Percentiles rank a stretch among this genome's conserved stretches.
phyloP scores from a whole-genome alignment of 2,888 invertebrate species.

The Heliconius hortense region DNA sequence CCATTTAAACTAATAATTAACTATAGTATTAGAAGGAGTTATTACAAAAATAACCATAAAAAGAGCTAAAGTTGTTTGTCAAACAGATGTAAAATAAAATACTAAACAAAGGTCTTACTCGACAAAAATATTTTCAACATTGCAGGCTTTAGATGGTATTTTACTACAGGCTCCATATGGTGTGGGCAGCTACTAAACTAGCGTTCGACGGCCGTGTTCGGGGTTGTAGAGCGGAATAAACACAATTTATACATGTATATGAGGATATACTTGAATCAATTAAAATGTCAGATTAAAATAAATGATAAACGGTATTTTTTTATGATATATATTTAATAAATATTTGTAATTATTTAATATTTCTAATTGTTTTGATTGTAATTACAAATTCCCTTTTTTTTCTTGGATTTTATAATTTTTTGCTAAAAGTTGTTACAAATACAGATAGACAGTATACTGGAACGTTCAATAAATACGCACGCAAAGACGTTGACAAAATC shows the following conservation, averaged over 20 bases:
- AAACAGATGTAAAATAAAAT: neutral
- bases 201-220: slow-evolving; percentile 25
- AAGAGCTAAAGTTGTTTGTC: neutral
- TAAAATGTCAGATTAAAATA: neutral
- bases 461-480: slow-evolving; percentile 8
- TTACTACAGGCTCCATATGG: slow-evolving; percentile 36
- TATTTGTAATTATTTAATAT: neutral
- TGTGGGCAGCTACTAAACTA: slow-evolving; percentile 29
- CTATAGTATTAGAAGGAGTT: neutral
- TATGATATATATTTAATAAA: neutral
- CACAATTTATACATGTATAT: neutral
- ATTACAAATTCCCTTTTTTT: neutral
- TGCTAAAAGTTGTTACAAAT: neutral
- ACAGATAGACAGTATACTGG: neutral
- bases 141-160: slow-evolving; percentile 38
- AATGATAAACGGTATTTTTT: neutral
- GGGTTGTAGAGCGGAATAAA: slow-evolving; percentile 21
- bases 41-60: neutral
- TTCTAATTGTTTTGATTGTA: neutral
- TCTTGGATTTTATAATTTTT: neutral
- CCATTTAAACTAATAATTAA: neutral
- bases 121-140: slow-evolving; percentile 33
- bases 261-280: neutral
- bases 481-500: neutral
- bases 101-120: slow-evolving; percentile 9